Evolutionary conservation across 1,140 invertebrate genomes (phyloP), one percentile per base, ranked within the genome.

Genomic region (Drosophila baimaii): DNA sequence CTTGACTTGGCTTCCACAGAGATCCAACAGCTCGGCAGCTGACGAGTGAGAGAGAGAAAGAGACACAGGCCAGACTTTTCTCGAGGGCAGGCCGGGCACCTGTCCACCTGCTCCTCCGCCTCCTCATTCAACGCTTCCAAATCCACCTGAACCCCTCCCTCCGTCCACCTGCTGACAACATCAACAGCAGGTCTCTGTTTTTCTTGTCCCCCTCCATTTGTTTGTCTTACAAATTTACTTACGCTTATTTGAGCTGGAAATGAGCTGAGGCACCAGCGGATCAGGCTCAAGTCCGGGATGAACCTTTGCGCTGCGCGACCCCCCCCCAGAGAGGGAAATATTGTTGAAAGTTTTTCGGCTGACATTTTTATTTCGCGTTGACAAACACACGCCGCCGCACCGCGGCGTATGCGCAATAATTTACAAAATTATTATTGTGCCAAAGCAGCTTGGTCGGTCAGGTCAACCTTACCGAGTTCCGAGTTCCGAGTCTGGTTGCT

Each of bases 181-280:
- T 52, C 64, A 61, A 59, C 71, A 63, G 77, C 77, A 82, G 76
- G 69, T 75, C 68, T 77, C 54, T 56, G 75, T 62, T 51, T 59
- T 72, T 57, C 52, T 68, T 68, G 55, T 63, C 73, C 71, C 54
- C 54, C 63, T 83, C 51, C 51, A 81, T 71, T 86, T 89, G 83
- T 89, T 88, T 88, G 79, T 88, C 79, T 88, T 88, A 80, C 76
- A 88, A 88, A 88, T 88, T 88, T 88, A 88, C 83, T 89, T 89
- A 83, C 84, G 84, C 83, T 83, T 88, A 88, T 88, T 88, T 88
- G 80, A 81, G 72, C 80, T 83, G 80, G 72, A 80, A 84, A 84
- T 84, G 81, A 85, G 84, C 83, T 86, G 81, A 31, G 57, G 74
- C 52, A 21, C 31, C 51, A 21, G 19, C 51, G 51, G 51, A 54